phyloP scores from a whole-genome alignment of 1,140 invertebrate species.

The Drosophila arawakana region DNA sequence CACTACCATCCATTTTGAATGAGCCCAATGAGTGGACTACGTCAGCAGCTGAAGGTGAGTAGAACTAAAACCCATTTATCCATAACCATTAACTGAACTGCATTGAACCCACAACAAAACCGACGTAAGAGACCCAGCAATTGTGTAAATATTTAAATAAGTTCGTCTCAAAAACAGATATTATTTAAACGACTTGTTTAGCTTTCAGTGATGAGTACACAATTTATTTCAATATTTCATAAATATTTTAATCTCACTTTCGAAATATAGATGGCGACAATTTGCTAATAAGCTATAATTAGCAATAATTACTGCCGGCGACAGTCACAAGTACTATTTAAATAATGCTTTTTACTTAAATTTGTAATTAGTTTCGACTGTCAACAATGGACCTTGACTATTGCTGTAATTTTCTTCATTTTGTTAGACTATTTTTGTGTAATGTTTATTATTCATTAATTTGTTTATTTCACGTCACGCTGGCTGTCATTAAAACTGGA shows the following conservation, averaged over 20 bases:
- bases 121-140: constrained; percentile 34
- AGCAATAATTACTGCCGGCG: background rate
- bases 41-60: constrained; percentile 82
- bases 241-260: constrained; percentile 6
- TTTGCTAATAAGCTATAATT: constrained; percentile 15
- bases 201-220: constrained; percentile 3
- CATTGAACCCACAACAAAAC: constrained; percentile 19
- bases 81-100: background rate
- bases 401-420: background rate
- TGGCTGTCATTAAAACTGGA: background rate
- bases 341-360: constrained; percentile 5
- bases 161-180: constrained; percentile 27
- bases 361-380: constrained; percentile 2
- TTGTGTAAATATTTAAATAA: constrained; percentile 76
- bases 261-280: background rate
- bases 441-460: background rate
- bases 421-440: constrained; percentile 6
- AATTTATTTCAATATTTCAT: constrained; percentile 6
- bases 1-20: constrained; percentile 64
- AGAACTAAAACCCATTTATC: constrained; percentile 8
- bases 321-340: constrained; percentile 4
- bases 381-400: constrained; percentile 15
- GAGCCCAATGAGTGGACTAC: constrained; percentile 83
- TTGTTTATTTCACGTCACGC: constrained; percentile 9
- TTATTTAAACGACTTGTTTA: constrained; percentile 6